phyloP scores from a whole-genome alignment of 2,888 invertebrate species.

The Cheiracanthium punctorium region DNA sequence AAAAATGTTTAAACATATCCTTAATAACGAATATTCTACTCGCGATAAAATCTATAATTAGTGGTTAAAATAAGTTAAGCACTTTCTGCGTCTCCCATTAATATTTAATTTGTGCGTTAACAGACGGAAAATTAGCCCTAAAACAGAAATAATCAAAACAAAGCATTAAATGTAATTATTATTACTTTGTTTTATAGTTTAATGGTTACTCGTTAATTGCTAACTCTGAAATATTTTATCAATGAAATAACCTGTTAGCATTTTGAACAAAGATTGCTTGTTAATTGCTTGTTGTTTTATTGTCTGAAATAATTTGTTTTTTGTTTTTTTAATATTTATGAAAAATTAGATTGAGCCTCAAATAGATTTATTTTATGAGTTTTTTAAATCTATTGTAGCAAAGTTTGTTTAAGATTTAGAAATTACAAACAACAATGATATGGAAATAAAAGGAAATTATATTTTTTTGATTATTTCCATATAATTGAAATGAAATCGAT shows the following conservation, averaged over 20 bases:
- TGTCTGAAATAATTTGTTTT: too few species aligned
- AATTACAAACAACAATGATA: too few species aligned
- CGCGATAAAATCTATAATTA: conserved; percentile 1
- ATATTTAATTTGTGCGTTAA: neutral
- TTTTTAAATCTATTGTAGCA: too few species aligned
- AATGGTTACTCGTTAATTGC: neutral
- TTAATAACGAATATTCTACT: neutral
- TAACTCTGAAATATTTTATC: neutral
- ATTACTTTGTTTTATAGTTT: neutral
- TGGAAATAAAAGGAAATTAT: too few species aligned
- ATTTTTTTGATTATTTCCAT: too few species aligned
- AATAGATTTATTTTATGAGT: too few species aligned
- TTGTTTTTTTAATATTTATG: too few species aligned
- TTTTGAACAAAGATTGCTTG: too few species aligned
- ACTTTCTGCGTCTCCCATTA: neutral
- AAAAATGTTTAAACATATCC: neutral
- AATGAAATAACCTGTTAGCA: neutral
- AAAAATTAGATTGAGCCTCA: too few species aligned
- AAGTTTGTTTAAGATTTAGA: too few species aligned
- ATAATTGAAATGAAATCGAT: too few species aligned
- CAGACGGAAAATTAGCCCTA: neutral
- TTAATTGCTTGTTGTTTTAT: too few species aligned
- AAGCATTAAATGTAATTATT: neutral
- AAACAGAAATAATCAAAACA: neutral
- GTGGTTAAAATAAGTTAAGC: neutral